Evolutionary conservation across 1,140 invertebrate genomes (phyloP), one percentile per base, ranked within the genome.

Genomic region (Campodea augens): DNA sequence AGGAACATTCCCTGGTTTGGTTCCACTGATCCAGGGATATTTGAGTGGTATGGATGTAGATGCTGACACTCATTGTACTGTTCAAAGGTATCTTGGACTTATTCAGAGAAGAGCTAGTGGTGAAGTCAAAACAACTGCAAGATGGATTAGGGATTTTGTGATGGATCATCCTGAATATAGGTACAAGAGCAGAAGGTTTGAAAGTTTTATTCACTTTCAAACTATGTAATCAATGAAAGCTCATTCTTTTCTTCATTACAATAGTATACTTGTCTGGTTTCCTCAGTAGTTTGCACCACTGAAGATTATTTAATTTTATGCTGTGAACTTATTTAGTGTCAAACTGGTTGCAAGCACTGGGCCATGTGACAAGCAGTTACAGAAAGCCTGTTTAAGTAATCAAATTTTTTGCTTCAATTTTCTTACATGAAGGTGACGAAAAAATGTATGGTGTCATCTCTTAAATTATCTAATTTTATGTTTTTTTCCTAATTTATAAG

Each of bases 1-100:
- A 46, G 76, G 74, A 22, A 72, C 80, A 45, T 99, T 98, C 67
- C 89, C 89, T 32, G 95, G 95, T n/a, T 66, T 98, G 49, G 77
- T 97, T 44, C 82, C 91, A 5, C 63, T 98, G 41, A 89, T 98
- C 27, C 80, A 90, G 55, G 85, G 83, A 52, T 98, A 96, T 63
- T 67, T 98, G 49, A 78, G 77, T 44, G 80, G 77, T 39, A 87
- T 96, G 75, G 90, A 97, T 60, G 80, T 95, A 38, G 92, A 97
- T 67, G 85, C 90, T 4, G 90, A 95, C 60, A 93, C 88, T 21
- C 84, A 91, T 57, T 98, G 92, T 65, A 93, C 90, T 3, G 85
- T 98, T 52, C 81, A 88, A 61, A 86, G 96, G 64, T 99, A 99
- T 67, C 72, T 98, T 41, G 87, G 84, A 57, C 74, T 98, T 36